A percentile compares a stretch with the other conserved stretches of the same genome.
Conservation (phyloP, 2,888 invertebrate species). For the Pandemis cinnamomeana region DNA sequence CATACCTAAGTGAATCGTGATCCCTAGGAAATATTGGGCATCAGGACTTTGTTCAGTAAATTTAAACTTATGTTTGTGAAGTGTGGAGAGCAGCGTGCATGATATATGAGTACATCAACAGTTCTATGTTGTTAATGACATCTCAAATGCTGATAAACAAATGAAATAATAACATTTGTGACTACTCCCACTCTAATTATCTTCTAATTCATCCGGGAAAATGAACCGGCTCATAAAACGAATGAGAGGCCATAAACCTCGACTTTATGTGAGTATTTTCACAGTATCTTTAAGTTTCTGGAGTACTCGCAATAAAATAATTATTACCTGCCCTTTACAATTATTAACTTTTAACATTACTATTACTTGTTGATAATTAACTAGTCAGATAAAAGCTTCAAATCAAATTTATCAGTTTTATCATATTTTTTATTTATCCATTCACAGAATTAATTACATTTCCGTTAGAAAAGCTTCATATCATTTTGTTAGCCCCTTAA, state of each 20-base stretch:
- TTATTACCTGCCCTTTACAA: constrained; percentile 29
- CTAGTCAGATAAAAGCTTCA: not conserved
- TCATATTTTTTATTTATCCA: too few relatives aligned
- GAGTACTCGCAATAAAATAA: constrained; percentile 45
- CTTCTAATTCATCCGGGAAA: constrained; percentile 50
- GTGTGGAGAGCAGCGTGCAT: too few relatives aligned
- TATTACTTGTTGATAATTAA: constrained; percentile 1
- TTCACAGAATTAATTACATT: too few relatives aligned
- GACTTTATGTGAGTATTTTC: constrained; percentile 47
- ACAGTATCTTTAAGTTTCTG: constrained; percentile 45
- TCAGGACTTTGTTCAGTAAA: too few relatives aligned
- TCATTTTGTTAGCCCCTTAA: too few relatives aligned
- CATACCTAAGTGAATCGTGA: too few relatives aligned
- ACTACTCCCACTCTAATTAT: constrained; percentile 52
- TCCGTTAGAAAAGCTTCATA: too few relatives aligned
- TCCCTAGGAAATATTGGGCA: too few relatives aligned
- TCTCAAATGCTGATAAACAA: not conserved
- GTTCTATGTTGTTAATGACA: too few relatives aligned
- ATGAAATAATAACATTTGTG: constrained; percentile 41
- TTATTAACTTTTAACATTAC: constrained; percentile 17
- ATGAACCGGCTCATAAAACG: constrained; percentile 51
- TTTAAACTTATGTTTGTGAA: too few relatives aligned
- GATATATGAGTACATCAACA: too few relatives aligned
- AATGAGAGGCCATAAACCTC: constrained; percentile 52
- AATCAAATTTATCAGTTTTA: not conserved